A percentile compares a stretch with the other conserved stretches of the same genome.
Conservation (phyloP, 1,140 invertebrate genomes). For the Brachionus angularis region DNA sequence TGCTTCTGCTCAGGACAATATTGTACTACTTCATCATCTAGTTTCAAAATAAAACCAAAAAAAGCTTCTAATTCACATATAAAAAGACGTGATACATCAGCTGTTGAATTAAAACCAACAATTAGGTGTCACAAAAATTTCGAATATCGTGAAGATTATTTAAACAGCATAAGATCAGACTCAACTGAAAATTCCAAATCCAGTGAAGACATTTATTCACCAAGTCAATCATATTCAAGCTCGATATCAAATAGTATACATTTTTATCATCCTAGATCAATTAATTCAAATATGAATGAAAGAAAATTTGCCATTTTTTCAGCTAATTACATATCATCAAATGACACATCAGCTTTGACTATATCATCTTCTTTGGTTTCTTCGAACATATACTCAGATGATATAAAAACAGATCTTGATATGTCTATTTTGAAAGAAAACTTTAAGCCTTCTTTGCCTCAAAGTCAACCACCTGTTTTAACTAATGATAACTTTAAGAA, state of each 20-base stretch:
- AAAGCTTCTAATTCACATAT: background rate
- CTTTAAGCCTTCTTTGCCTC: background rate
- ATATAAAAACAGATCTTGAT: background rate
- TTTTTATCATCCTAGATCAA: conserved; percentile 42
- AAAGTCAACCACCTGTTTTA: background rate
- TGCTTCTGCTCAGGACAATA: conserved; percentile 27
- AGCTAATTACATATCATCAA: background rate
- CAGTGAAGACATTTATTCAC: conserved; percentile 9
- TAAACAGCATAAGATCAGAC: background rate
- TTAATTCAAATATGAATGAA: conserved; percentile 20
- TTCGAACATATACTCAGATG: background rate
- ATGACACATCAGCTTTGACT: background rate
- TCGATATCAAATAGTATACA: conserved; percentile 34
- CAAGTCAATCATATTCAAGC: conserved; percentile 14
- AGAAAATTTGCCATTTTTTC: conserved; percentile 23
- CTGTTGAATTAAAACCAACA: too few species aligned
- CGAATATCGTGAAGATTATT: background rate
- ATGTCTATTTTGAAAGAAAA: background rate
- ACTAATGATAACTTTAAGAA: background rate
- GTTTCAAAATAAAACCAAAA: conserved; percentile 4
- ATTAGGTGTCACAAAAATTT: background rate
- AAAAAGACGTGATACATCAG: too few species aligned
- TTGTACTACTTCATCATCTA: conserved; percentile 22
- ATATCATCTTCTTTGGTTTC: background rate
- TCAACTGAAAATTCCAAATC: conserved; percentile 3